phyloP scores from a whole-genome alignment of 2,113 vertebrate genomes.

The Callithrix jacchus region DNA sequence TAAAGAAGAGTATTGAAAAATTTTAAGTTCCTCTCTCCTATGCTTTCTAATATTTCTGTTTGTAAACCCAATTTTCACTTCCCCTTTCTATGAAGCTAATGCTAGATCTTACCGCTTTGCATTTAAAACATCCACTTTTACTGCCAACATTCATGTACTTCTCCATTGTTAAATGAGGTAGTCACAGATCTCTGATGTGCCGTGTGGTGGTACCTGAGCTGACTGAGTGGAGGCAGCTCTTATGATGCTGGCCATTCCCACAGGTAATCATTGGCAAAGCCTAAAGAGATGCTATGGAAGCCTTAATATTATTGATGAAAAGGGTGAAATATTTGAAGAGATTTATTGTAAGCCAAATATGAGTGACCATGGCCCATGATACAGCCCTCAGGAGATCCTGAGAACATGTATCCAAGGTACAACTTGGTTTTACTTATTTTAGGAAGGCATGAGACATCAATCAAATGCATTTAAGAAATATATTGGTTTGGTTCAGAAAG shows the following conservation, averaged over 20 bases:
- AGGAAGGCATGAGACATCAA: too few relatives aligned
- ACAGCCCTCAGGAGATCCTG: too few relatives aligned
- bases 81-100: neutral
- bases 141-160: neutral
- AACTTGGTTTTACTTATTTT: too few relatives aligned
- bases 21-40: neutral
- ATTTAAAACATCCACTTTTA: neutral
- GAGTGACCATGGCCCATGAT: too few relatives aligned
- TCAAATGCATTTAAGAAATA: too few relatives aligned
- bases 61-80: neutral
- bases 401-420: too few relatives aligned
- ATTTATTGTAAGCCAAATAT: too few relatives aligned
- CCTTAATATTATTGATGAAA: neutral
- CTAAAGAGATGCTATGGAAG: neutral
- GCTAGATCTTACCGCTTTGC: neutral
- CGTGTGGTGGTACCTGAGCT: rapidly evolving
- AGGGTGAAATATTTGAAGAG: too few relatives aligned
- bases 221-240: neutral
- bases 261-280: neutral
- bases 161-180: neutral
- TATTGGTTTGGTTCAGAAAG: too few relatives aligned
- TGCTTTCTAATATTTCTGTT: neutral
- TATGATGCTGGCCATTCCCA: neutral
- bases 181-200: neutral
- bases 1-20: neutral